Conservation (phyloP, 2,888 invertebrate genomes). For the Dicyrtomina minuta region DNA sequence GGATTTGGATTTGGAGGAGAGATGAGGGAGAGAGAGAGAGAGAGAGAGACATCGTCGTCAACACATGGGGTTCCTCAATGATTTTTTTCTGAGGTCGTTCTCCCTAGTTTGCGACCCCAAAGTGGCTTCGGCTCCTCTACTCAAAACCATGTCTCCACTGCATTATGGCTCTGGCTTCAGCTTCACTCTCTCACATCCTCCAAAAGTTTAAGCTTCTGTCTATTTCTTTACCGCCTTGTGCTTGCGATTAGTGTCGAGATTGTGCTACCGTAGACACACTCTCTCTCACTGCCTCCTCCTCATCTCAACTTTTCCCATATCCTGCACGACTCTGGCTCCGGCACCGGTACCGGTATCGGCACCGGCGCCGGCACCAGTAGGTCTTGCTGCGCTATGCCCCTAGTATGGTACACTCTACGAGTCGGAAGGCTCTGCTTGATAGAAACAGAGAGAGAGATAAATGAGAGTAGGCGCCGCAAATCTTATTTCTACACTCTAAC, state of each 20-base stretch:
- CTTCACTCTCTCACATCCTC: constrained; percentile 11
- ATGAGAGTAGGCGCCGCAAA: too few relatives aligned
- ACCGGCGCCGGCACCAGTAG: too few relatives aligned
- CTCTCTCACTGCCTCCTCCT: background rate
- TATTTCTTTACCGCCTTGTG: background rate
- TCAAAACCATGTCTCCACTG: background rate
- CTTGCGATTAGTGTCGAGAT: too few relatives aligned
- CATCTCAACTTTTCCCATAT: background rate
- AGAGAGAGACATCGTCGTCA: background rate
- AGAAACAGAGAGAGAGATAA: too few relatives aligned
- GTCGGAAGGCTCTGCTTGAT: too few relatives aligned
- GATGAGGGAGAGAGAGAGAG: background rate
- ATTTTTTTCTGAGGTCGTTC: constrained; percentile 27
- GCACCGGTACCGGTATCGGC: too few relatives aligned
- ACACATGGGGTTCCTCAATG: constrained; percentile 9
- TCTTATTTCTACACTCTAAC: too few relatives aligned
- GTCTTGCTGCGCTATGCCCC: too few relatives aligned
- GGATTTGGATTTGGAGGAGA: background rate
- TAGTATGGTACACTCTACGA: too few relatives aligned
- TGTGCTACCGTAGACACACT: background rate
- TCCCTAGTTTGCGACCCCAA: constrained; percentile 21
- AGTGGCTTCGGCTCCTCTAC: constrained; percentile 3
- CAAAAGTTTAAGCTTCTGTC: background rate
- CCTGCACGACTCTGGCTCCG: too few relatives aligned
- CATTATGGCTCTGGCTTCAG: background rate